Evolutionary conservation across 2,888 invertebrate species (phyloP).

Genomic region (Pinctada fucata): DNA sequence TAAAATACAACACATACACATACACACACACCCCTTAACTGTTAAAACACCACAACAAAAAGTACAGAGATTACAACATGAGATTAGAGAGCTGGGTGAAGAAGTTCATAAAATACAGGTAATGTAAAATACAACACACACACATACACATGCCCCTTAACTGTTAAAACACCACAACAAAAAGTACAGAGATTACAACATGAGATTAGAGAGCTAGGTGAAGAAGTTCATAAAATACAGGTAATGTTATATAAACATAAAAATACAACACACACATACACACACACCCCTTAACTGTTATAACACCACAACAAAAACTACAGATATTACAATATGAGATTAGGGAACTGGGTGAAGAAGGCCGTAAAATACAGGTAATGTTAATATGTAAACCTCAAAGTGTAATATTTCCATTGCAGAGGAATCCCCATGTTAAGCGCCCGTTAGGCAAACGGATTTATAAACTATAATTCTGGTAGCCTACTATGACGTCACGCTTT

Average conservation of each 20-base stretch:
- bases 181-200: conserved; percentile 91
- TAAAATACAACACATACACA: too few relatives aligned
- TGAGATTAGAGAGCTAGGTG: conserved; percentile 91
- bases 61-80: conserved; percentile 91
- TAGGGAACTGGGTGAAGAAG: conserved; percentile 90
- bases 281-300: too few relatives aligned
- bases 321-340: conserved; percentile 93
- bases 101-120: conserved; percentile 80
- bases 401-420: too few relatives aligned
- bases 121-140: too few relatives aligned
- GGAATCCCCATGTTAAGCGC: too few relatives aligned
- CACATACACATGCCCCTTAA: too few relatives aligned
- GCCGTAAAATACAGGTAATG: conserved; percentile 71
- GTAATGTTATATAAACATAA: conserved; percentile 28
- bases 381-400: too few relatives aligned
- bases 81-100: conserved; percentile 91
- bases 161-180: conserved; percentile 85
- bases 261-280: too few relatives aligned
- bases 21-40: too few relatives aligned
- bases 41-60: conserved; percentile 90
- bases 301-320: conserved; percentile 90
- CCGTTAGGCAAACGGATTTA: too few relatives aligned
- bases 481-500: too few relatives aligned
- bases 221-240: conserved; percentile 81
- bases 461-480: too few relatives aligned